phyloP scores from a whole-genome alignment of 2,113 vertebrate genomes.

The Xyrauchen texanus region DNA sequence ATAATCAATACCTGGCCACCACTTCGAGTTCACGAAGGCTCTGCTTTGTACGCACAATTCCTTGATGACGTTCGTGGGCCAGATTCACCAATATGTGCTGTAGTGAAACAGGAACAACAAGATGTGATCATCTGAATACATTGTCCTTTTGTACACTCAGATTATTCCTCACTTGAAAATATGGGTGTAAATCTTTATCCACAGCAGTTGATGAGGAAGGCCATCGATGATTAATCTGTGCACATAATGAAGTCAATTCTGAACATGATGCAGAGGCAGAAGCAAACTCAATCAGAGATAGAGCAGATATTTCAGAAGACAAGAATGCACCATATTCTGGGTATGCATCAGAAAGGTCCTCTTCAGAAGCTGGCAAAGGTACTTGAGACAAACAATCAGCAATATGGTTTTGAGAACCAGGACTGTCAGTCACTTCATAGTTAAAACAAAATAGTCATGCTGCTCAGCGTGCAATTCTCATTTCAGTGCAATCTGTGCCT shows the following conservation, averaged over 20 bases:
- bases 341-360: background rate
- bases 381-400: background rate
- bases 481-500: too few species aligned
- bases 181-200: background rate
- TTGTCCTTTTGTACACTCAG: background rate
- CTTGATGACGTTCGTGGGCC: background rate
- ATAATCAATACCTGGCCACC: slow-evolving; percentile 6
- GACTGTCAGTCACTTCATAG: too few species aligned
- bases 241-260: background rate
- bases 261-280: background rate
- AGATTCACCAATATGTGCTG: background rate
- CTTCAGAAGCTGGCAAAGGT: background rate
- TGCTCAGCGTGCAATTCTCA: too few species aligned
- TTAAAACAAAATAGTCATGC: too few species aligned
- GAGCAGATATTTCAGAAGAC: background rate
- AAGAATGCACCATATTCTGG: background rate
- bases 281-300: background rate
- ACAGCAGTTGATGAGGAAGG: background rate
- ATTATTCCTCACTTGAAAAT: background rate
- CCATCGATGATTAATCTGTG: background rate
- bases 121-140: background rate
- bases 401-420: background rate
- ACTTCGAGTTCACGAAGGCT: background rate
- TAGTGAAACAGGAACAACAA: background rate
- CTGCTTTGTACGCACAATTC: too few species aligned